Evolutionary conservation across 2,888 invertebrate species (phyloP), one percentile per base, ranked within the genome.

Genomic region (Myopa testacea): DNA sequence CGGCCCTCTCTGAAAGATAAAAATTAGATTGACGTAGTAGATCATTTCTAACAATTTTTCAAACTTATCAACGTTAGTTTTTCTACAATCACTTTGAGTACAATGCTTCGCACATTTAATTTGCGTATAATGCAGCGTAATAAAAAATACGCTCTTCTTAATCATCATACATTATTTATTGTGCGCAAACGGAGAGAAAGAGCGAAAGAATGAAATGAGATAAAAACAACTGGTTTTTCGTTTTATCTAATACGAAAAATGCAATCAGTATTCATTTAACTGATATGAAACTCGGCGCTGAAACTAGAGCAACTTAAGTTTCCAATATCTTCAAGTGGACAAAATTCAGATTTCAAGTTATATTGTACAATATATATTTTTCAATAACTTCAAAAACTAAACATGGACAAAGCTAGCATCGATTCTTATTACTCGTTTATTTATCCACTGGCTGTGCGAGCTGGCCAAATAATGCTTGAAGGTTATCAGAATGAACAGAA

Each of bases 381-480:
- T 1, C 7, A 45, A 45, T 8, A 26, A n/a, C 4, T 62, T 62
- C 26, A 4, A 19, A n/a, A 1, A 62, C 8, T n/a, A 26, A 62
- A 1, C 8, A 65, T 65, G 65, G 65, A 65, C 0, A 7, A 65
- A 65, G 4, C 34, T 37, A 65, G 4, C 37, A 83, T 87, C 68
- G 84, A 87, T 67, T 85, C 86, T 79, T 83, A 86, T 4, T 88
- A 83, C 71, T 78, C 85, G 50, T 89, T 89, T 60, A 86, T 88
- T 63, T 82, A 86, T 79, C 87, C 88, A 52, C 78, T 89, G 78
- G 86, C 89, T 5, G 76, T 87, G 8, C 84, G 83, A 75, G 89
- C 89, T 0, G 89, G 89, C 3, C 85, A 88, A 79, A 86, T 89
- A 50, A 78, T 89, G 34, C 80, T 87, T 16, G 87, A 89, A 76